A percentile compares a stretch with the other conserved stretches of the same genome.
Evolutionary conservation across 1,140 invertebrate species (phyloP).

Genomic region (Armadillidium nasatum): DNA sequence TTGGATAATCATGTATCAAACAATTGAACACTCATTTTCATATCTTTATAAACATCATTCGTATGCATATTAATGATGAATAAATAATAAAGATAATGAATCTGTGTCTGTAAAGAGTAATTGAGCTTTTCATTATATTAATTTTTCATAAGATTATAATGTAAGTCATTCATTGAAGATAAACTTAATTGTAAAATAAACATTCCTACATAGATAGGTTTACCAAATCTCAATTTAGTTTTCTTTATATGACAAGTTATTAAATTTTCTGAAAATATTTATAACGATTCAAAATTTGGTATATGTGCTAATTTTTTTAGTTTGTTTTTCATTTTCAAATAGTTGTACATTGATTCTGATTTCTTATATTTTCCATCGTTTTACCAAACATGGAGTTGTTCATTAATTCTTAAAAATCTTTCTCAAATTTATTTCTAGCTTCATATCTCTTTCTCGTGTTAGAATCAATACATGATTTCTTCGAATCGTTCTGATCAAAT

Average conservation of each 20-base stretch:
- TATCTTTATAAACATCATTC: slow-evolving; percentile 19
- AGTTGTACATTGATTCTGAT: slow-evolving; percentile 7
- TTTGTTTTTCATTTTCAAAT: slow-evolving; percentile 17
- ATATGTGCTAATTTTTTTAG: slow-evolving; percentile 15
- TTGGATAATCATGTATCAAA: no score
- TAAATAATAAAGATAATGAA: no score
- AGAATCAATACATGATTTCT: slow-evolving; percentile 48
- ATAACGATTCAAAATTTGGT: slow-evolving; percentile 20
- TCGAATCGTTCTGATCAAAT: slow-evolving; percentile 48
- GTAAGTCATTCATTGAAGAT: slow-evolving; percentile 11
- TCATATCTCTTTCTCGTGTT: slow-evolving; percentile 46
- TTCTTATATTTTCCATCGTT: slow-evolving; percentile 15
- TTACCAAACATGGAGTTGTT: slow-evolving; percentile 20
- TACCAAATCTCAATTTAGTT: slow-evolving; percentile 12
- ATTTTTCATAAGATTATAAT: slow-evolving; percentile 19
- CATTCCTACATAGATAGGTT: slow-evolving; percentile 19
- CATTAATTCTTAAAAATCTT: slow-evolving; percentile 46
- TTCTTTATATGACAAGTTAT: slow-evolving; percentile 14
- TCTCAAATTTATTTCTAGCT: slow-evolving; percentile 52
- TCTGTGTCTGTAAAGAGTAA: slow-evolving; percentile 18
- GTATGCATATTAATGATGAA: slow-evolving; percentile 12
- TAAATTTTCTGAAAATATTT: slow-evolving; percentile 20
- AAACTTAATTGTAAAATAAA: slow-evolving; percentile 20
- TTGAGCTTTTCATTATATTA: slow-evolving; percentile 6
- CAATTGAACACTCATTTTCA: no score